phyloP scores from a whole-genome alignment of 2,888 invertebrate species.

The Brenthis hecate region DNA sequence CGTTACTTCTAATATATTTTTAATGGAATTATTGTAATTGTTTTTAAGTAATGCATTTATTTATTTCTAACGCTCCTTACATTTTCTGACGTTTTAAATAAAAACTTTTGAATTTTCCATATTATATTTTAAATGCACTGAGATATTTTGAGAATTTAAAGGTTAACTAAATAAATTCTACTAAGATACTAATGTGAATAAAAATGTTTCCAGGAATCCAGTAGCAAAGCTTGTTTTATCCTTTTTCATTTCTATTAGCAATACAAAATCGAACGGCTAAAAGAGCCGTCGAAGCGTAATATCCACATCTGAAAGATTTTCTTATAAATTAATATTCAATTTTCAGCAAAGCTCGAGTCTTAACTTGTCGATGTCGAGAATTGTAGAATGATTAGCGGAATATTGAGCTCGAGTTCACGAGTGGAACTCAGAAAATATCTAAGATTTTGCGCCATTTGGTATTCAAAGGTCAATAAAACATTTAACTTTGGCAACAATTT shows the following conservation, averaged over 20 bases:
- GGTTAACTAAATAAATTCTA: not conserved
- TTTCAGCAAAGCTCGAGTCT: slow-evolving; percentile 45
- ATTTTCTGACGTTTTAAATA: no score
- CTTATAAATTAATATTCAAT: slow-evolving; percentile 55
- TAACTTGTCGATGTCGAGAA: slow-evolving; percentile 49
- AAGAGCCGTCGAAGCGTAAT: slow-evolving; percentile 44
- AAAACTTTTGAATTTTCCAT: no score
- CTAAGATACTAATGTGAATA: slow-evolving; percentile 14
- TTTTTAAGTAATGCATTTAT: no score
- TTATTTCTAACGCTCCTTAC: no score
- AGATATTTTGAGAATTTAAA: not conserved
- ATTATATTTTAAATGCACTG: no score
- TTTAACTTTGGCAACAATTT: slow-evolving; percentile 7
- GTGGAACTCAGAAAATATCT: slow-evolving; percentile 27
- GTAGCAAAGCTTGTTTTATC: slow-evolving; percentile 26
- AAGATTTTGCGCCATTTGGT: slow-evolving; percentile 18
- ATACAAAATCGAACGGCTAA: slow-evolving; percentile 41
- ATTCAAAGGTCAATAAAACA: slow-evolving; percentile 19
- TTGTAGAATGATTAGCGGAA: slow-evolving; percentile 45
- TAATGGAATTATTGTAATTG: no score
- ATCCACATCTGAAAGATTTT: slow-evolving; percentile 49
- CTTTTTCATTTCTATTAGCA: slow-evolving; percentile 39
- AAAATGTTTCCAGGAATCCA: slow-evolving; percentile 16
- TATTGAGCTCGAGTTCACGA: slow-evolving; percentile 27
- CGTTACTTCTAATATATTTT: no score